Conservation (phyloP, 2,113 vertebrate genomes). For the Scatophagus argus region DNA sequence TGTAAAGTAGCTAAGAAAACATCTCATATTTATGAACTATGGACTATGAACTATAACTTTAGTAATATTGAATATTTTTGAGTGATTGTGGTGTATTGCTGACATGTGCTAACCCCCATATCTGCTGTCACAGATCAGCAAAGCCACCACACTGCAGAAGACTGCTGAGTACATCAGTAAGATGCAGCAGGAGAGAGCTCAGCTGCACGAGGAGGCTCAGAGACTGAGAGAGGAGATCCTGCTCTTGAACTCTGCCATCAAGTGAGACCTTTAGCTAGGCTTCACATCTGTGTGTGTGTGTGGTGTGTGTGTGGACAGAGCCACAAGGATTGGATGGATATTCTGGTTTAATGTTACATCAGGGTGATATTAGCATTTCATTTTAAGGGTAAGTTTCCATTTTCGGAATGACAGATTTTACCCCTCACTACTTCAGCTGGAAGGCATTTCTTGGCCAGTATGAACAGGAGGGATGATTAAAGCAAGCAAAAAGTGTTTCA, state of each 20-base stretch:
- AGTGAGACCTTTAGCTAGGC: slow-evolving; percentile 80
- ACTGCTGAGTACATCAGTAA: slow-evolving; percentile 94
- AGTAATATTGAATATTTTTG: neutral
- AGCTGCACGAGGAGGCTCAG: slow-evolving; percentile 94
- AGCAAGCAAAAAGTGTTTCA: neutral
- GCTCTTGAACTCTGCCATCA: slow-evolving; percentile 93
- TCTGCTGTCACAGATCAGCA: slow-evolving; percentile 89
- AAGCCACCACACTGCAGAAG: slow-evolving; percentile 96
- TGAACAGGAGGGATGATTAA: neutral
- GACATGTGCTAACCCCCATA: slow-evolving; percentile 10
- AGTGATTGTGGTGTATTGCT: neutral
- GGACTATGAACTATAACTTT: too few relatives aligned
- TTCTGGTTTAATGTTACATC: neutral
- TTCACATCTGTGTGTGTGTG: neutral
- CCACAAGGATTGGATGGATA: neutral
- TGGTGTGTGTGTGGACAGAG: neutral
- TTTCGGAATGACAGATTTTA: neutral
- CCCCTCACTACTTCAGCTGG: neutral
- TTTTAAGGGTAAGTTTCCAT: neutral
- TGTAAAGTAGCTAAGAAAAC: neutral
- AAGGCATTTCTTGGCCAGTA: neutral
- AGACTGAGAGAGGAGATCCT: slow-evolving; percentile 91
- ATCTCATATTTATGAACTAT: neutral
- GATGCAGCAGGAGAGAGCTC: slow-evolving; percentile 93
- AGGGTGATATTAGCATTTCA: neutral